Evolutionary conservation across 2,888 invertebrate genomes (phyloP).

Genomic region (Polymixis lichenea): DNA sequence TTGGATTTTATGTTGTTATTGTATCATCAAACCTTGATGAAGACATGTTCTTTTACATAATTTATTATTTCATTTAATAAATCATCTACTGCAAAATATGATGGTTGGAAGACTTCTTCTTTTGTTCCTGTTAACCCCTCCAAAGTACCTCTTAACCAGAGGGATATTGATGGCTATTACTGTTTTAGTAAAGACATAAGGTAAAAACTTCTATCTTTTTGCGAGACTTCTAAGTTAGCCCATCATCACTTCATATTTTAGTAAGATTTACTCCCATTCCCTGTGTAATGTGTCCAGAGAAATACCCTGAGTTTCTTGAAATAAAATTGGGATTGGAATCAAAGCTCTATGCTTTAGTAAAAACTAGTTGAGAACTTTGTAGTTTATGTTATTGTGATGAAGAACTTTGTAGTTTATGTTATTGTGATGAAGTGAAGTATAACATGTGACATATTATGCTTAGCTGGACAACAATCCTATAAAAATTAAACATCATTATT

Average conservation of each 20-base stretch:
- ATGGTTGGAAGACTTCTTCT: neutral
- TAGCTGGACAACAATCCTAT: neutral
- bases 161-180: constrained; percentile 1
- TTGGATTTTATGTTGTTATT: constrained; percentile 18
- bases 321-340: neutral
- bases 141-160: neutral
- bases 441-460: neutral
- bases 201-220: neutral
- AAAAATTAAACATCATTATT: constrained; percentile 20
- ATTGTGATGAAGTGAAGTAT: neutral
- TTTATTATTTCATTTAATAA: too few species aligned
- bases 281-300: neutral
- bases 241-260: neutral
- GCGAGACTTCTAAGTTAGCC: neutral
- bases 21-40: constrained; percentile 6
- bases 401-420: neutral
- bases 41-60: neutral
- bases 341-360: neutral
- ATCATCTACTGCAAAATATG: neutral
- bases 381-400: neutral
- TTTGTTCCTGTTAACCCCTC: neutral
- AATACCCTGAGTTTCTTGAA: neutral
- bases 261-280: neutral
- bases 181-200: neutral
- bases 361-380: neutral